Evolutionary conservation across 2,888 invertebrate species (phyloP).

Genomic region (Ethmia dodecea): DNA sequence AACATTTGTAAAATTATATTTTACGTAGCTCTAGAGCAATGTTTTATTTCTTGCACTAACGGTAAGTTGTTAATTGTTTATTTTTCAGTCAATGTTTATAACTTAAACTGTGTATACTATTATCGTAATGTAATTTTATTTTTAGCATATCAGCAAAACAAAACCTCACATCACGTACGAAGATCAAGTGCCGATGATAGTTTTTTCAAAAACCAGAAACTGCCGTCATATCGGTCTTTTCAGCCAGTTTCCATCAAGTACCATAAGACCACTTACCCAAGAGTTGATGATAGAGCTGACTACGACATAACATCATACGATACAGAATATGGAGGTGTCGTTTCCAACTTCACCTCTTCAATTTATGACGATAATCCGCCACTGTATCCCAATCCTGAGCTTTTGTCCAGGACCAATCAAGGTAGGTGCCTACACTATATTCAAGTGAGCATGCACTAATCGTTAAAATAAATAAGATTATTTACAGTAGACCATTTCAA

Average conservation of each 20-base stretch:
- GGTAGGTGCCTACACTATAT: too few species aligned
- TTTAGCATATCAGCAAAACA: constrained; percentile 48
- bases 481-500: too few species aligned
- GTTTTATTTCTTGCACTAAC: constrained; percentile 27
- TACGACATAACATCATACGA: constrained; percentile 67
- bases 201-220: constrained; percentile 47
- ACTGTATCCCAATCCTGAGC: constrained; percentile 68
- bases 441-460: too few species aligned
- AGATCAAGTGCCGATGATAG: constrained; percentile 42
- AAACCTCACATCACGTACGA: constrained; percentile 45
- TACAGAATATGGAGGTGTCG: constrained; percentile 65
- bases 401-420: constrained; percentile 52
- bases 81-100: background rate
- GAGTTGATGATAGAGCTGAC: constrained; percentile 51
- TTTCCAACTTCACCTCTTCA: constrained; percentile 69
- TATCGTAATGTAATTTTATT: background rate
- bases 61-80: constrained; percentile 24
- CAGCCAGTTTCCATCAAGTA: constrained; percentile 57
- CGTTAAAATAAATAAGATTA: too few species aligned
- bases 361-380: constrained; percentile 71
- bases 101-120: background rate
- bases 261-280: constrained; percentile 51
- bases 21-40: constrained; percentile 29
- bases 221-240: constrained; percentile 53
- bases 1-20: constrained; percentile 28